These are phyloP conservation scores for Machaerirhynchus nigripectus DNA, from an alignment of 2,113 vertebrate genomes.

Conservation along the genomic window DNA sequence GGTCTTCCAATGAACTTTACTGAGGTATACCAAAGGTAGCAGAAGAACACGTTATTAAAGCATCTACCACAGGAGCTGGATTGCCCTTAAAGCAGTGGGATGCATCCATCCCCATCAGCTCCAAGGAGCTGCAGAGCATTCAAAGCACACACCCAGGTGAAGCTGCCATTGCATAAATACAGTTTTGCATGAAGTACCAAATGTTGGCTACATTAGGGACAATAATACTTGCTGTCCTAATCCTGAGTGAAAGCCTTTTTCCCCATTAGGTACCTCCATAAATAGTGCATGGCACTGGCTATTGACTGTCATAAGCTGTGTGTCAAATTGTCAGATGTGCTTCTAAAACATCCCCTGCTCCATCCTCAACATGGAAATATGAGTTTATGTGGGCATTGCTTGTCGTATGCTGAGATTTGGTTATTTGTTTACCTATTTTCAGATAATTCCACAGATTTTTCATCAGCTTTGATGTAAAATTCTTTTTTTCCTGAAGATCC, in stretches of 20 bases:
- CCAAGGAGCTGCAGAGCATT: neutral
- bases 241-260: constrained; percentile 9
- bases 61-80: neutral
- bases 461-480: neutral
- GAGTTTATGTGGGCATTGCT: neutral
- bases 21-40: neutral
- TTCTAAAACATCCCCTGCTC: neutral
- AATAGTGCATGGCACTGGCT: constrained; percentile 49
- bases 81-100: neutral
- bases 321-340: constrained; percentile 2
- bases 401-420: neutral
- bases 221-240: neutral
- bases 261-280: constrained; percentile 19
- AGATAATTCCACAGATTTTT: neutral
- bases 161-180: constrained; percentile 45
- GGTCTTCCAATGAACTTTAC: neutral
- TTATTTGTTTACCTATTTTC: neutral
- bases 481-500: neutral
- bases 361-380: neutral
- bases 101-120: neutral
- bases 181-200: neutral
- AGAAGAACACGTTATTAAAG: neutral
- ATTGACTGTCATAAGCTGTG: neutral
- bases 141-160: neutral
- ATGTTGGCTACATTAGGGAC: neutral